phyloP scores from a whole-genome alignment of 2,797 vertebrate species.

The Anniella stebbinsi region DNA sequence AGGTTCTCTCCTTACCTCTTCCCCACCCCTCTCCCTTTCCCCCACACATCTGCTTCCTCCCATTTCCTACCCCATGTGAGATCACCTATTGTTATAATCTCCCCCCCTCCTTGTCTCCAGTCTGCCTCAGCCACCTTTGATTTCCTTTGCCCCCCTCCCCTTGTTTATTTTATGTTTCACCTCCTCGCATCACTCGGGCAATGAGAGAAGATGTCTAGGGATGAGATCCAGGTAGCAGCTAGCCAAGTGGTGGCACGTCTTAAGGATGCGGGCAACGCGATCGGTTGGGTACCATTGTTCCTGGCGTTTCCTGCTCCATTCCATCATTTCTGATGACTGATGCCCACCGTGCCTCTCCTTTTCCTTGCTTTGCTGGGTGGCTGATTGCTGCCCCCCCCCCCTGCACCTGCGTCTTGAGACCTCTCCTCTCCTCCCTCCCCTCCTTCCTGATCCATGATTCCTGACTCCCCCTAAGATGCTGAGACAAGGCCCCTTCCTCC shows the following conservation, averaged over 20 bases:
- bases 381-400: not conserved
- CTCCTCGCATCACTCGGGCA: constrained; percentile 66
- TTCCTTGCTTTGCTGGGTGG: constrained; percentile 14
- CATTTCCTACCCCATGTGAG: constrained; percentile 57
- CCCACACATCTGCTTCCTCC: constrained; percentile 53
- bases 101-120: not conserved
- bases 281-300: constrained; percentile 24
- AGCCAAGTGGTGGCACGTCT: not conserved
- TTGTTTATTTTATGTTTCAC: constrained; percentile 47
- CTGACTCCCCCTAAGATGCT: constrained; percentile 62
- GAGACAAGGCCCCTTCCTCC: constrained; percentile 62
- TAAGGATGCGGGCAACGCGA: constrained; percentile 16
- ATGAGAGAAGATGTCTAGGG: constrained; percentile 18
- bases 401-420: constrained; percentile 13
- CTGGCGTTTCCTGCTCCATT: constrained; percentile 12
- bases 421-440: constrained; percentile 4
- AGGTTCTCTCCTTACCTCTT: constrained; percentile 61
- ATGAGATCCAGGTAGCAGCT: constrained; percentile 24
- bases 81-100: constrained; percentile 48
- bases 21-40: constrained; percentile 54
- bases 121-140: constrained; percentile 22
- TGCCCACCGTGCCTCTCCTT: not conserved
- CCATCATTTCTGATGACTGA: constrained; percentile 25
- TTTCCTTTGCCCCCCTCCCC: constrained; percentile 58
- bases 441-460: constrained; percentile 38